phyloP scores from a whole-genome alignment of 2,888 invertebrate genomes.

The Drosophila cracens region DNA sequence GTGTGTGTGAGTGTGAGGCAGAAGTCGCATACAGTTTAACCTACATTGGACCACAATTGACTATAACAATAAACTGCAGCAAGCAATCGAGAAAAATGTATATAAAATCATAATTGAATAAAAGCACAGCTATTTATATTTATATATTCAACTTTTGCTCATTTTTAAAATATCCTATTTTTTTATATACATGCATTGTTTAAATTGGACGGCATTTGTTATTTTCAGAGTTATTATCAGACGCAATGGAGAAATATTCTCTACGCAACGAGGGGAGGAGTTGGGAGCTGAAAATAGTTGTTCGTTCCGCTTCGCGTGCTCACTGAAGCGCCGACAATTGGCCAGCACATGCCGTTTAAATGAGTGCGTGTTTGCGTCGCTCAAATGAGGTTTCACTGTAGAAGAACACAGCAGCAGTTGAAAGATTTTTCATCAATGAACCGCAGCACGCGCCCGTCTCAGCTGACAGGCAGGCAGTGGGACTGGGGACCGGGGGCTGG shows the following conservation, averaged over 20 bases:
- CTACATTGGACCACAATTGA: constrained; percentile 10
- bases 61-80: neutral
- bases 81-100: neutral
- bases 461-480: constrained; percentile 28
- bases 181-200: neutral
- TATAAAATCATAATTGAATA: constrained; percentile 3
- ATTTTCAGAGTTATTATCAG: constrained; percentile 10
- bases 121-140: neutral
- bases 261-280: neutral
- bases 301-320: constrained; percentile 57
- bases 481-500: constrained; percentile 26
- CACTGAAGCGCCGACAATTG: constrained; percentile 58
- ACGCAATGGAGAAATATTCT: constrained; percentile 6
- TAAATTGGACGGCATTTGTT: neutral
- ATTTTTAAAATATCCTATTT: neutral
- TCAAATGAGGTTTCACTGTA: constrained; percentile 63
- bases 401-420: constrained; percentile 40
- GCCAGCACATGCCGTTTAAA: constrained; percentile 36
- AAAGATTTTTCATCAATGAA: constrained; percentile 73
- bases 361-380: constrained; percentile 34
- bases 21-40: constrained; percentile 18
- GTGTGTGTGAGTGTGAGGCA: no score
- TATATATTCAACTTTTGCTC: neutral
- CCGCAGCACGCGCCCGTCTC: constrained; percentile 66
- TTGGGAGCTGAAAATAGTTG: neutral